A percentile compares a stretch with the other conserved stretches of the same genome.
Conservation (phyloP, 2,113 vertebrate genomes). For the Apodemus sylvaticus region DNA sequence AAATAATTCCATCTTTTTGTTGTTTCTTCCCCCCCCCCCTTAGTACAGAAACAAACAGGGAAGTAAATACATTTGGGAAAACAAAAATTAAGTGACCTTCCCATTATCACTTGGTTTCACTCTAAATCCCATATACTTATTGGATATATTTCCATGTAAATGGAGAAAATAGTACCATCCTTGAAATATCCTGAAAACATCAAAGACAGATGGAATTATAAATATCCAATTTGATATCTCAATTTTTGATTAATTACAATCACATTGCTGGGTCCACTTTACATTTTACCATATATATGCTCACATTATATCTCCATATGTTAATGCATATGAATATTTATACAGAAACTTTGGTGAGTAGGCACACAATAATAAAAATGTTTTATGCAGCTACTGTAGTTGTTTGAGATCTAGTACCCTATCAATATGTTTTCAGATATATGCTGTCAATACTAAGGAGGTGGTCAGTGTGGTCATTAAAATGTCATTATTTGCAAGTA, state of each 20-base stretch:
- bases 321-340: neutral
- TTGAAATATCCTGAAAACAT: neutral
- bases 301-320: neutral
- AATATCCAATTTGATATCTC: neutral
- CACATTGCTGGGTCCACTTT: neutral
- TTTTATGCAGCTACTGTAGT: neutral
- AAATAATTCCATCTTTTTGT: neutral
- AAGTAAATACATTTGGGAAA: slow-evolving; percentile 20
- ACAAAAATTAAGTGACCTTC: neutral
- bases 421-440: neutral
- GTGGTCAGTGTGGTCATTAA: neutral
- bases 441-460: neutral
- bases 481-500: neutral
- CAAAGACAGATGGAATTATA: neutral
- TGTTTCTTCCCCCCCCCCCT: neutral
- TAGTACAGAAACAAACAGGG: neutral
- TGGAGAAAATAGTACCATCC: slow-evolving; percentile 1
- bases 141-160: slow-evolving; percentile 1
- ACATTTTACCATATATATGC: neutral
- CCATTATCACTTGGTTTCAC: slow-evolving; percentile 1
- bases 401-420: neutral
- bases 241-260: slow-evolving; percentile 32
- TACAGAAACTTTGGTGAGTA: slow-evolving; percentile 12
- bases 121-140: neutral
- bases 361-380: neutral